A percentile compares a stretch with the other conserved stretches of the same genome.
phyloP scores from a whole-genome alignment of 2,888 invertebrate genomes.

The Hypercompe scribonia region DNA sequence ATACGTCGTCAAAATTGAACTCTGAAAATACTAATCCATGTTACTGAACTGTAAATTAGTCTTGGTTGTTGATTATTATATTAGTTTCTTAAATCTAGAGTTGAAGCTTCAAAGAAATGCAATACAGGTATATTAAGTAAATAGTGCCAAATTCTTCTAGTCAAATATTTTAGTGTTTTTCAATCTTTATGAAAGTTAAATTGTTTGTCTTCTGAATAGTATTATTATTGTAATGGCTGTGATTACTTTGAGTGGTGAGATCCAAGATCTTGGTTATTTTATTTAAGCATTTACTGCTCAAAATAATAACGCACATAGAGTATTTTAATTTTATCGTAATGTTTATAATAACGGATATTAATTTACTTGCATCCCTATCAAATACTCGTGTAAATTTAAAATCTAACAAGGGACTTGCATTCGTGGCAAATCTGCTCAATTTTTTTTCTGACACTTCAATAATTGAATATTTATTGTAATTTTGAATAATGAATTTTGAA shows the following conservation, averaged over 20 bases:
- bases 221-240: constrained; percentile 80
- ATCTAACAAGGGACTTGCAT: constrained; percentile 59
- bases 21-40: constrained; percentile 52
- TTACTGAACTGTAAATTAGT: constrained; percentile 39
- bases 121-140: constrained; percentile 56
- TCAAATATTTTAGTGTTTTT: constrained; percentile 58
- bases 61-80: constrained; percentile 32
- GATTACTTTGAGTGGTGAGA: constrained; percentile 78
- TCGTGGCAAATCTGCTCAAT: constrained; percentile 82
- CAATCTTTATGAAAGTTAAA: constrained; percentile 50
- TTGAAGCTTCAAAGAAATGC: constrained; percentile 58
- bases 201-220: constrained; percentile 39
- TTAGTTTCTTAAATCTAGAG: constrained; percentile 49
- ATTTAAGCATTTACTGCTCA: constrained; percentile 56
- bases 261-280: constrained; percentile 70
- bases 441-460: constrained; percentile 63
- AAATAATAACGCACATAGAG: constrained; percentile 40
- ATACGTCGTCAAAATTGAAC: constrained; percentile 53
- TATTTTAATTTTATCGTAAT: constrained; percentile 31
- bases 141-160: constrained; percentile 70
- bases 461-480: constrained; percentile 58
- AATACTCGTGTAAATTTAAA: constrained; percentile 36
- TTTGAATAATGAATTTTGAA: constrained; percentile 57
- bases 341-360: constrained; percentile 22
- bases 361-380: constrained; percentile 44